Percentiles rank a stretch among this genome's conserved stretches.
Conservation (phyloP, 2,888 invertebrate species). For the Tenthredo notha region DNA sequence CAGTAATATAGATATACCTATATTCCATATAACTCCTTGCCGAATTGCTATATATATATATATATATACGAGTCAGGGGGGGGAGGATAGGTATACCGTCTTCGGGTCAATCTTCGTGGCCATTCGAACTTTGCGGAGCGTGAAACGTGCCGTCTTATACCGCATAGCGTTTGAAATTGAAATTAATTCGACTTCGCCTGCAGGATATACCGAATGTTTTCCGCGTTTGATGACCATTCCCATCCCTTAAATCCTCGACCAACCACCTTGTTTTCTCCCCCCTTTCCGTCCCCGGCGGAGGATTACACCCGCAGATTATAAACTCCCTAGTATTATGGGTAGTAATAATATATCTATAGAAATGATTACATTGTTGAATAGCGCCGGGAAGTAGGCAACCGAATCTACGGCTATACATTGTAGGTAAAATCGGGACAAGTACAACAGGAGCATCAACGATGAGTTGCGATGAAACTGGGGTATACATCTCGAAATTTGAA, state of each 20-base stretch:
- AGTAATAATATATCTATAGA: too few species aligned
- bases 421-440: neutral
- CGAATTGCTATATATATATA: neutral
- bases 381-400: neutral
- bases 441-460: neutral
- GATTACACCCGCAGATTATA: conserved; percentile 23
- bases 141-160: conserved; percentile 60
- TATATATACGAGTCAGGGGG: neutral
- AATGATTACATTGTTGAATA: neutral
- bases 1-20: neutral
- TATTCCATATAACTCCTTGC: neutral
- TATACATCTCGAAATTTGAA: neutral
- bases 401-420: neutral
- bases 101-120: conserved; percentile 71
- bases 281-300: too few species aligned
- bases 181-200: conserved; percentile 72
- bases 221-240: conserved; percentile 32
- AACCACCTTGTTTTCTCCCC: neutral
- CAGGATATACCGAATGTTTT: neutral
- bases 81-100: neutral
- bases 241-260: neutral
- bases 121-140: conserved; percentile 72
- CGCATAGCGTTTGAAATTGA: conserved; percentile 70
- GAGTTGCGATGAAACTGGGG: neutral
- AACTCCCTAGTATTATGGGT: neutral